Evolutionary conservation across 2,113 vertebrate species (phyloP).

Genomic region (Pycnonotus jocosus): DNA sequence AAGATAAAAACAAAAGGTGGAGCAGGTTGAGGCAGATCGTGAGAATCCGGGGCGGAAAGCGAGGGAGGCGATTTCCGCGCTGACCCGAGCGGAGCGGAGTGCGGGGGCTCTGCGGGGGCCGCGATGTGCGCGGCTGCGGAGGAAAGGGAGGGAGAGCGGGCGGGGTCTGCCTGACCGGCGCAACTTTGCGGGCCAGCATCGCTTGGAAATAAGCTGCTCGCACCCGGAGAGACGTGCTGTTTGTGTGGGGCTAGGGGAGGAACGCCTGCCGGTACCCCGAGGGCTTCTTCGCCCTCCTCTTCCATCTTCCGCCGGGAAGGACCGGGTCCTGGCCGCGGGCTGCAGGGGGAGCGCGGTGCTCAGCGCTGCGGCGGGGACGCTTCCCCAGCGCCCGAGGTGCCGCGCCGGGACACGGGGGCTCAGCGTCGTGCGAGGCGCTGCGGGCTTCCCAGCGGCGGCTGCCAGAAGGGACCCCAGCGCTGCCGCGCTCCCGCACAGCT

Average conservation of each 20-base stretch:
- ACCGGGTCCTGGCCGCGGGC: neutral
- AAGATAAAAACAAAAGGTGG: slow-evolving; percentile 39
- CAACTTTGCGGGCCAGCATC: neutral
- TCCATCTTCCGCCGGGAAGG: neutral
- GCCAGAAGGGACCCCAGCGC: neutral
- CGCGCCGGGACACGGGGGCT: neutral
- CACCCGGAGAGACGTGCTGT: neutral
- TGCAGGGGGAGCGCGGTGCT: neutral
- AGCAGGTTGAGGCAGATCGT: slow-evolving; percentile 22
- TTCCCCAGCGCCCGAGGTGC: neutral
- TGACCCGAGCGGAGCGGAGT: neutral
- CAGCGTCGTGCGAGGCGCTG: neutral
- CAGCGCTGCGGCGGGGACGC: neutral
- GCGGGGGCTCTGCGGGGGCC: neutral
- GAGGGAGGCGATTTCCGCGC: neutral
- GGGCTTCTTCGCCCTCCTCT: neutral
- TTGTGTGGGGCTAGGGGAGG: neutral
- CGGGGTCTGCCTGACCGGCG: neutral
- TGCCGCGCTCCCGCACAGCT: neutral
- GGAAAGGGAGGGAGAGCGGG: neutral
- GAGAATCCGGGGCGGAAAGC: neutral
- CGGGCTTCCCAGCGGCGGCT: neutral
- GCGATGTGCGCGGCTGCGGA: neutral
- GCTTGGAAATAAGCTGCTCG: neutral
- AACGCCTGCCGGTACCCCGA: neutral